These are phyloP conservation scores for Chiloscyllium punctatum DNA, from an alignment of 2,797 vertebrate species.

Conservation along the genomic window DNA sequence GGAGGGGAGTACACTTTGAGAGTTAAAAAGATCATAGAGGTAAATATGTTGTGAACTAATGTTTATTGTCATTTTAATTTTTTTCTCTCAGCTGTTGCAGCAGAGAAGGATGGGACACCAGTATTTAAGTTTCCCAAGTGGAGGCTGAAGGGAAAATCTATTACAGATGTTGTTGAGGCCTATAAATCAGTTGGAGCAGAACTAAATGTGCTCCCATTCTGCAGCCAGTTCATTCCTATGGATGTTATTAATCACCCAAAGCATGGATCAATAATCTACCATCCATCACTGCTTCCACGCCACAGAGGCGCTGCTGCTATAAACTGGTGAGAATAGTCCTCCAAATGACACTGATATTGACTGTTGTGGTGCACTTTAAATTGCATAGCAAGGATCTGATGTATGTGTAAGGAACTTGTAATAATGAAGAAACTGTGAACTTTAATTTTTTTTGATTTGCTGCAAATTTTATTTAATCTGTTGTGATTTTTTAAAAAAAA, in stretches of 20 bases:
- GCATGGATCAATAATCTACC: slow-evolving; percentile 78
- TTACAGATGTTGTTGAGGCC: slow-evolving; percentile 66
- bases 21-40: too few relatives aligned
- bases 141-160: slow-evolving; percentile 72
- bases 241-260: slow-evolving; percentile 70
- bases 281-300: slow-evolving; percentile 74
- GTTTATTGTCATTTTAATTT: slow-evolving; percentile 39
- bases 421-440: not conserved
- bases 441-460: not conserved
- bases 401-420: not conserved
- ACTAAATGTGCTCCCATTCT: slow-evolving; percentile 79
- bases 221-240: slow-evolving; percentile 83
- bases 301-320: slow-evolving; percentile 81
- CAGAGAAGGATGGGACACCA: slow-evolving; percentile 76
- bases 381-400: not conserved
- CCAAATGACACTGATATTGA: not conserved
- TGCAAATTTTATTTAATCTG: not conserved
- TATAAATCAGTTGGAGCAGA: slow-evolving; percentile 74
- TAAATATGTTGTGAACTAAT: not conserved
- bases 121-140: slow-evolving; percentile 80
- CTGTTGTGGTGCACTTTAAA: not conserved
- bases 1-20: not conserved
- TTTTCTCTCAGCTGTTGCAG: slow-evolving; percentile 62
- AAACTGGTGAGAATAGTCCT: slow-evolving; percentile 65
- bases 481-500: not conserved